phyloP scores from a whole-genome alignment of 2,113 vertebrate genomes.

The Cavia aperea region DNA sequence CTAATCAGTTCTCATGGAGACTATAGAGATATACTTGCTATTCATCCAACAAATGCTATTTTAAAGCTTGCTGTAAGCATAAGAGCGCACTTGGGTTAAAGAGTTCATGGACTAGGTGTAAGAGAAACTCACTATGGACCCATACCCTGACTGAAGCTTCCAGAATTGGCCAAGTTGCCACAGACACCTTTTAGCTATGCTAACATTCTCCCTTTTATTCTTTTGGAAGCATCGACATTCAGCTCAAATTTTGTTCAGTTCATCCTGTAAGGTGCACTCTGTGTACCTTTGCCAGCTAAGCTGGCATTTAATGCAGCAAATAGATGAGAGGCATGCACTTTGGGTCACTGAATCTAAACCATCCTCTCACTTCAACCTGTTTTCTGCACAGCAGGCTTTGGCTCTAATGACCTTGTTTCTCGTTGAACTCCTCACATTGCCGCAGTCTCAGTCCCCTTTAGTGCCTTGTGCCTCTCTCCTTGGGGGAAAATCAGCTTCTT shows the following conservation, averaged over 20 bases:
- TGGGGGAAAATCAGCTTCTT: slow-evolving; percentile 49
- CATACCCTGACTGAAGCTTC: background rate
- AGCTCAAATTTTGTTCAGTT: slow-evolving; percentile 10
- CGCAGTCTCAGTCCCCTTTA: slow-evolving; percentile 61
- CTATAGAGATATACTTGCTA: background rate
- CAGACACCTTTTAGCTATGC: background rate
- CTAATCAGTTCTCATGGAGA: slow-evolving; percentile 36
- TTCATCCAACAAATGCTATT: background rate
- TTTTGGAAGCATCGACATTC: background rate
- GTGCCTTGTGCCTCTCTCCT: slow-evolving; percentile 53
- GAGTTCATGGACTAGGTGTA: background rate
- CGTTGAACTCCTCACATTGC: slow-evolving; percentile 65
- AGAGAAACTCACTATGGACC: background rate
- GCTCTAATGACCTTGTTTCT: slow-evolving; percentile 68
- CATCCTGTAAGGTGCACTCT: background rate
- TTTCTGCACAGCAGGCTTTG: slow-evolving; percentile 69
- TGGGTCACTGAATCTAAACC: slow-evolving; percentile 56
- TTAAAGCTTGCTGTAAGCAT: background rate
- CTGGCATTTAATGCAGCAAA: slow-evolving; percentile 13
- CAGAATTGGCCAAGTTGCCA: background rate
- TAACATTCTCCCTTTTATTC: background rate
- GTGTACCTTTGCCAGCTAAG: background rate
- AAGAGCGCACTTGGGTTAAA: background rate
- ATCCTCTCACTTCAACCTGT: slow-evolving; percentile 59
- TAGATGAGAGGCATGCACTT: slow-evolving; percentile 46